Evolutionary conservation across 2,888 invertebrate genomes (phyloP).

Genomic region (Lordiphosa fenestrarum): DNA sequence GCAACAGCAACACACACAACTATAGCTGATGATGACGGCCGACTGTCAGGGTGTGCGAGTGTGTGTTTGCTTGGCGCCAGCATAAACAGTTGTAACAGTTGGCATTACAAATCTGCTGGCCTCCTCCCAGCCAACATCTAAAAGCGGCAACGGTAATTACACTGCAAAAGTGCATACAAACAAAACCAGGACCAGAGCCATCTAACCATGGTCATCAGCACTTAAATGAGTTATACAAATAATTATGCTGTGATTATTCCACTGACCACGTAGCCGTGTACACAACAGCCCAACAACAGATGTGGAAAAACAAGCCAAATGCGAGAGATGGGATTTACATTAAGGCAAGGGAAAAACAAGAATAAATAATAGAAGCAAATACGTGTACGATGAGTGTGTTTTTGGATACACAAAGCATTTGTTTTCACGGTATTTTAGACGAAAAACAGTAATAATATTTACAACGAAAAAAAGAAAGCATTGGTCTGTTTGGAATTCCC

Average conservation of each 20-base stretch:
- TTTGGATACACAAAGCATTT: no score
- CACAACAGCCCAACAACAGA: conserved; percentile 2
- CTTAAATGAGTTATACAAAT: conserved; percentile 57
- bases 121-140: conserved; percentile 6
- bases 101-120: conserved; percentile 44
- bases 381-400: no score
- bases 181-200: not conserved
- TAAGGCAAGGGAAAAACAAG: no score
- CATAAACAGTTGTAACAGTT: conserved; percentile 72
- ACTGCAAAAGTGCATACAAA: conserved; percentile 56
- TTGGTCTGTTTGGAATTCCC: no score
- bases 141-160: conserved; percentile 55
- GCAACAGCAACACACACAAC: conserved; percentile 20
- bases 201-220: conserved; percentile 28
- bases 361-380: no score
- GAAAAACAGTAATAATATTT: no score
- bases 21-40: conserved; percentile 27
- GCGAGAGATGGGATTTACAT: not conserved
- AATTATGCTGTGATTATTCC: conserved; percentile 53
- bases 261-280: conserved; percentile 29
- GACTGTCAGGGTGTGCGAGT: conserved; percentile 22
- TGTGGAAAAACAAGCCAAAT: conserved; percentile 6
- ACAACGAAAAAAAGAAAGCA: no score
- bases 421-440: no score
- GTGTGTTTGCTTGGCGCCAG: conserved; percentile 56